A percentile compares a stretch with the other conserved stretches of the same genome.
Evolutionary conservation across 2,888 invertebrate genomes (phyloP).

Genomic region (Nemotelus pantherinus): DNA sequence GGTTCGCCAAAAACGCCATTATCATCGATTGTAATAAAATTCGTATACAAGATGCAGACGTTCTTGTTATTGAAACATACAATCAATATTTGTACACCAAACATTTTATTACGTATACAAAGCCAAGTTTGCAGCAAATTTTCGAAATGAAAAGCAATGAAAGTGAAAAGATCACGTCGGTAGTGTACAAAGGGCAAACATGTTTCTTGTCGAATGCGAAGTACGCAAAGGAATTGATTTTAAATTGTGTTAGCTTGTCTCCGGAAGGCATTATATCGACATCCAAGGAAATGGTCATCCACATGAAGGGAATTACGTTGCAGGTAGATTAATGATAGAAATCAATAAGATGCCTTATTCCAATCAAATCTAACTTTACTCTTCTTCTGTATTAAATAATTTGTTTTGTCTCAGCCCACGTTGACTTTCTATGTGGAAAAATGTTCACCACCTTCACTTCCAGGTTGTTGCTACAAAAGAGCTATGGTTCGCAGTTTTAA

Average conservation of each 20-base stretch:
- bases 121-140: constrained; percentile 43
- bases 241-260: constrained; percentile 3
- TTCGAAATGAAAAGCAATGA: constrained; percentile 46
- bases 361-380: no score
- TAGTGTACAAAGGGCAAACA: constrained; percentile 18
- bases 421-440: no score
- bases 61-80: constrained; percentile 51
- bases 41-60: constrained; percentile 50
- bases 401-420: no score
- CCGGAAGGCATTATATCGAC: neutral
- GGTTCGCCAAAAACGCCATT: constrained; percentile 51
- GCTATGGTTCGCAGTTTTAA: constrained; percentile 9
- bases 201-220: constrained; percentile 10
- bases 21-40: constrained; percentile 52
- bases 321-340: neutral
- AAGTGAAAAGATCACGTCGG: constrained; percentile 35
- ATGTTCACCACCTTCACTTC: neutral
- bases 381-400: no score
- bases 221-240: constrained; percentile 1
- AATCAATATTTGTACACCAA: constrained; percentile 44
- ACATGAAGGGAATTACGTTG: constrained; percentile 16
- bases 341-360: no score
- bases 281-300: neutral
- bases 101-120: constrained; percentile 47
- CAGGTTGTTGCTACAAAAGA: neutral